phyloP scores from a whole-genome alignment of 1,140 invertebrate species.

The Drosophila tropicalis region DNA sequence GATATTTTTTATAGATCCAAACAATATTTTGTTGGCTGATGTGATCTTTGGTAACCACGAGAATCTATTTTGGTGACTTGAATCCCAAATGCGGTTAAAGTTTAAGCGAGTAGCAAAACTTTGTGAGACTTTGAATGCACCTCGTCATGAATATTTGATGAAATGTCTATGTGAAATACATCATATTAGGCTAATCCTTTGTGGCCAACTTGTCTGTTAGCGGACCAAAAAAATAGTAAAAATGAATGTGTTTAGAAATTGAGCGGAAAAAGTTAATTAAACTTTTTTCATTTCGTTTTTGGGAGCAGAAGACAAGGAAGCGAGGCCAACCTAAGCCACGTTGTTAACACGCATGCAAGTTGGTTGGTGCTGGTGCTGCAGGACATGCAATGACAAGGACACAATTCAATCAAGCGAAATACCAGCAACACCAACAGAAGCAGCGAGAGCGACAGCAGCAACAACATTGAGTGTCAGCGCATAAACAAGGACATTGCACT shows the following conservation, averaged over 20 bases:
- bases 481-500: conserved; percentile 81
- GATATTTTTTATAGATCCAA: too few species aligned
- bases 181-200: conserved; percentile 17
- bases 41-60: too few species aligned
- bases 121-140: not conserved
- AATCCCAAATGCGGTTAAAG: too few species aligned
- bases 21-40: too few species aligned
- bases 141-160: conserved; percentile 6
- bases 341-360: conserved; percentile 15
- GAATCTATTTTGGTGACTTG: too few species aligned
- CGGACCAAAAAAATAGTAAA: not conserved
- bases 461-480: conserved; percentile 55
- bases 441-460: conserved; percentile 12
- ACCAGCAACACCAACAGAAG: conserved; percentile 28
- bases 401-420: conserved; percentile 76
- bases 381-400: conserved; percentile 71
- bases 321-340: conserved; percentile 8
- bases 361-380: conserved; percentile 13
- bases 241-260: conserved; percentile 60
- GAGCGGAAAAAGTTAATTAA: conserved; percentile 74
- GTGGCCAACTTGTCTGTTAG: conserved; percentile 14
- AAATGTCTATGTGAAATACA: conserved; percentile 6
- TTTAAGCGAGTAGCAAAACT: not conserved
- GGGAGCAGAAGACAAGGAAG: too few species aligned
- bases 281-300: conserved; percentile 35